Percentiles rank a stretch among this genome's conserved stretches.
Conservation (phyloP, 2,113 vertebrate genomes). For the Oostethus manadensis region DNA sequence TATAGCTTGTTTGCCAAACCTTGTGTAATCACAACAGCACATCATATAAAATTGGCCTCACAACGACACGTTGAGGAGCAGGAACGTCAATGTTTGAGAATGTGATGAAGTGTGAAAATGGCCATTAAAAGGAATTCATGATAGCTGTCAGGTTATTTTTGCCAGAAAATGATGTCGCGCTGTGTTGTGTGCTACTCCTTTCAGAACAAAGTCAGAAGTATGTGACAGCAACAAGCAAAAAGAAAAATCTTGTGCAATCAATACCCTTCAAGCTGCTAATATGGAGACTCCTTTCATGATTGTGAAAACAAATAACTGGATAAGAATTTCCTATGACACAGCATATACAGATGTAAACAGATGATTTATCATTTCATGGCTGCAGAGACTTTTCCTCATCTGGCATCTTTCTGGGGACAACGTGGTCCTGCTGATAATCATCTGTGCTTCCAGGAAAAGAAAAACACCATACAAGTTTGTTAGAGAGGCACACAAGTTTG, state of each 20-base stretch:
- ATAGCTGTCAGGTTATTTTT: constrained; percentile 1
- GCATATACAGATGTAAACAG: background rate
- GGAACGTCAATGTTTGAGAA: background rate
- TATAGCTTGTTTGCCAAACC: background rate
- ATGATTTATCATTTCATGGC: constrained; percentile 36
- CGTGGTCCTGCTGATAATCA: constrained; percentile 54
- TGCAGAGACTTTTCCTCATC: constrained; percentile 31
- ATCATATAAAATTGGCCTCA: background rate
- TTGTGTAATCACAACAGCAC: background rate
- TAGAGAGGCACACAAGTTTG: constrained; percentile 49
- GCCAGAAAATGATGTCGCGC: background rate
- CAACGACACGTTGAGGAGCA: background rate
- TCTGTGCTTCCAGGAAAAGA: constrained; percentile 46
- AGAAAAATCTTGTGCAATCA: background rate
- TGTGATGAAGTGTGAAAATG: constrained; percentile 1
- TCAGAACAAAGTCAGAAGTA: constrained; percentile 1
- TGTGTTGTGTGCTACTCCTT: background rate
- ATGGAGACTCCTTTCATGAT: background rate
- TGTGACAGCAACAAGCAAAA: constrained; percentile 3
- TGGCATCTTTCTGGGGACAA: constrained; percentile 44
- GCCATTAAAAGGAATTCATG: constrained; percentile 3
- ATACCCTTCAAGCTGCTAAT: background rate
- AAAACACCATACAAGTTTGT: constrained; percentile 46
- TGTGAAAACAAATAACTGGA: background rate
- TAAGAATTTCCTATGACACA: no score